Evolutionary conservation across 1,140 invertebrate species (phyloP), one percentile per base, ranked within the genome.

Genomic region (Bombus fervidus): DNA sequence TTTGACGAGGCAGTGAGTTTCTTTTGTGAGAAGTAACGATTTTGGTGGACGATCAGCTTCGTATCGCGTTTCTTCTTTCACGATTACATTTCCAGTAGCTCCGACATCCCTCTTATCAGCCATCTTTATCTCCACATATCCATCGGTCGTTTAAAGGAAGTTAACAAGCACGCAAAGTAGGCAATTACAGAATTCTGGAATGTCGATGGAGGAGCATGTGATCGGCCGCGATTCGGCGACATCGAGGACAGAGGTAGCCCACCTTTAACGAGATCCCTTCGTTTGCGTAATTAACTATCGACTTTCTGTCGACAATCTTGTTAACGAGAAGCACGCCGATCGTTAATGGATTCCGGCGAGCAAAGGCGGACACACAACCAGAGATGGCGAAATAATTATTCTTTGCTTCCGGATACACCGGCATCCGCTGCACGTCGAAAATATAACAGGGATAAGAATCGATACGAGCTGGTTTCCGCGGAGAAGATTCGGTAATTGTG

Each of bases 251-350:
- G 74, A 28, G 66, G 31, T 68, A 41, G 76, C 64, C 69, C 69
- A 25, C 66, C 39, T 81, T 74, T 86, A 89, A 89, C 88, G 79
- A 76, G 87, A 89, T 86, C 87, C 87, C 87, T 89, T 89, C 88
- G 83, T 89, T 89, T 86, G 79, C 88, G 79, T 89, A 89, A 89
- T 89, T 89, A 89, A 89, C 88, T 89, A 89, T 89, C 88, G 88
- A 89, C 87, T 89, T 89, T 89, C 88, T 62, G 88, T 89, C 88
- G 88, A 34, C 87, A 76, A 78, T 85, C 83, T 85, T 80, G 88
- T 89, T 89, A 89, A 86, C 88, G 87, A 89, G 84, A 88, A 78
- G 72, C 77, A 69, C 76, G 71, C 41, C 83, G 75, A 81, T 89
- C 87, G 83, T 89, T 89, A 89, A 89, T 89, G 79, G 88, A 89